Evolutionary conservation across 2,888 invertebrate genomes (phyloP).

Genomic region (Merodon equestris): DNA sequence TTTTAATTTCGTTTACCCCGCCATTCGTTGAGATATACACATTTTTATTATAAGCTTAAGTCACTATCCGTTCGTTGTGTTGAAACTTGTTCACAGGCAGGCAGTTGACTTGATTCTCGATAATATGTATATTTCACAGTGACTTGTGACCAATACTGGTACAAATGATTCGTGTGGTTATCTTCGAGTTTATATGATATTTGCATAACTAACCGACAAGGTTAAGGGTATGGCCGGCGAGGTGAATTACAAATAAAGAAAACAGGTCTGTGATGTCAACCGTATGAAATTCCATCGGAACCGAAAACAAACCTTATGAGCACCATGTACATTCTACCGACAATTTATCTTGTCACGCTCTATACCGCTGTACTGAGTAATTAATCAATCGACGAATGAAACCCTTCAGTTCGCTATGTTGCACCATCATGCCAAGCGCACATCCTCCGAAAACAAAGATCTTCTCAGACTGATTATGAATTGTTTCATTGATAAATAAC

Average conservation of each 20-base stretch:
- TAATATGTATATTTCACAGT: constrained; percentile 19
- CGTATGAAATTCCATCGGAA: constrained; percentile 35
- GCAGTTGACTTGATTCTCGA: constrained; percentile 56
- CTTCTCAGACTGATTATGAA: constrained; percentile 64
- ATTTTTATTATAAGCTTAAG: constrained; percentile 50
- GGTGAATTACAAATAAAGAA: constrained; percentile 14
- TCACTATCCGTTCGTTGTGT: constrained; percentile 44
- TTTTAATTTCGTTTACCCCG: too few species aligned
- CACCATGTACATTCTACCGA: constrained; percentile 48
- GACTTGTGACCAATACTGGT: constrained; percentile 35
- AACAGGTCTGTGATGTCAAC: constrained; percentile 53
- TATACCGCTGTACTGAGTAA: constrained; percentile 34
- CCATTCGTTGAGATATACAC: too few species aligned
- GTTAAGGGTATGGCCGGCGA: constrained; percentile 56
- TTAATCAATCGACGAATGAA: constrained; percentile 62
- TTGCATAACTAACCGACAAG: constrained; percentile 59
- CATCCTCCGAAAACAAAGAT: constrained; percentile 48
- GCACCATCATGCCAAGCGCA: constrained; percentile 42
- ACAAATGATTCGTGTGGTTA: constrained; percentile 46
- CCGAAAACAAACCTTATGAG: constrained; percentile 37
- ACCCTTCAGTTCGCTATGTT: constrained; percentile 56
- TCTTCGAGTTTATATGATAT: constrained; percentile 28
- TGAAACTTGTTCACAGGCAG: constrained; percentile 50
- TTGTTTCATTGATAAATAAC: constrained; percentile 69
- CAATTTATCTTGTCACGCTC: constrained; percentile 58